Percentiles rank a stretch among this genome's conserved stretches.
Evolutionary conservation across 2,113 vertebrate species (phyloP).

Genomic region (Chaetodon trifascialis): DNA sequence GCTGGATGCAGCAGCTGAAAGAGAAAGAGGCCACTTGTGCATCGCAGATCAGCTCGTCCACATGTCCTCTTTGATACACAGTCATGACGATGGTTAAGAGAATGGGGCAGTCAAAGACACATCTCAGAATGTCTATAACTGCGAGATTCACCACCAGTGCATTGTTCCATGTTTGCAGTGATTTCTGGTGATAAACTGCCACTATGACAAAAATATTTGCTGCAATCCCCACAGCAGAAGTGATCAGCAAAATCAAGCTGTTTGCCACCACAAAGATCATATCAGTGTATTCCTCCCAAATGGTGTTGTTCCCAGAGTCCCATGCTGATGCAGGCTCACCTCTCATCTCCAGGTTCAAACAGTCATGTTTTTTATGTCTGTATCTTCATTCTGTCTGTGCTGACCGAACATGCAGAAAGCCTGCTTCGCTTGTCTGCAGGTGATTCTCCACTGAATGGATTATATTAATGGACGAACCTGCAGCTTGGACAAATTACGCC

Average conservation of each 20-base stretch:
- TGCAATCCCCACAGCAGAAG: constrained; percentile 72
- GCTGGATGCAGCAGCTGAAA: constrained; percentile 83
- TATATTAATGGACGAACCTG: constrained; percentile 36
- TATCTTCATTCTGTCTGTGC: neutral
- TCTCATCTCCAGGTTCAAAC: constrained; percentile 74
- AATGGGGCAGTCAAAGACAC: constrained; percentile 80
- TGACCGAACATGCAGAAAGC: neutral
- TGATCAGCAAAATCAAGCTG: constrained; percentile 74
- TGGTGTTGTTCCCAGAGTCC: constrained; percentile 63
- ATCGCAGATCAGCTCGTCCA: constrained; percentile 70
- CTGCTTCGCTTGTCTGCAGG: neutral
- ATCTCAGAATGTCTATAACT: constrained; percentile 77
- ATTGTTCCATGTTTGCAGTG: constrained; percentile 81
- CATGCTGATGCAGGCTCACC: constrained; percentile 10
- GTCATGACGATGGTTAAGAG: constrained; percentile 71
- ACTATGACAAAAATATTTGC: constrained; percentile 83
- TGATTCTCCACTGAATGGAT: constrained; percentile 33
- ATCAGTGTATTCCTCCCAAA: constrained; percentile 51
- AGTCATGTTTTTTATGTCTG: constrained; percentile 43
- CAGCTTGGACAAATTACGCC: constrained; percentile 56
- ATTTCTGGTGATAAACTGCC: constrained; percentile 79
- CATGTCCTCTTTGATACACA: constrained; percentile 26
- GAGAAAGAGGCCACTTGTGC: constrained; percentile 79
- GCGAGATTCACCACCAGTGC: constrained; percentile 84
- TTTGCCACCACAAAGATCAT: constrained; percentile 69